Evolutionary conservation across 2,113 vertebrate genomes (phyloP).

Genomic region (Arenaria interpres): DNA sequence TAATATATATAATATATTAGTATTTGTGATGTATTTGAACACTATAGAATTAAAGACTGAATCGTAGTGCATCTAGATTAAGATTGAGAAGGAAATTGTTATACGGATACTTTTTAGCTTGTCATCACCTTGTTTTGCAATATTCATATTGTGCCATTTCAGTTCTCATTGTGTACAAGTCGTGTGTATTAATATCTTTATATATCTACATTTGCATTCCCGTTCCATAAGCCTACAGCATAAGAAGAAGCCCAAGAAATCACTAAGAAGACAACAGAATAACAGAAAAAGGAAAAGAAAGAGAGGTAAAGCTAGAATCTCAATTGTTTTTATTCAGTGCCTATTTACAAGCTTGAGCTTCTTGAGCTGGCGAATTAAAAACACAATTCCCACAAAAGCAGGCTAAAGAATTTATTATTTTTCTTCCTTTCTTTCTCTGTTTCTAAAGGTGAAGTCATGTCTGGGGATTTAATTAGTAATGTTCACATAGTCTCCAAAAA

Average conservation of each 20-base stretch:
- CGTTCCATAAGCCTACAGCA: background rate
- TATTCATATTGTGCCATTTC: background rate
- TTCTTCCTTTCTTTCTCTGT: no score
- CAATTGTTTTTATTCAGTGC: background rate
- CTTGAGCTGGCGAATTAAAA: background rate
- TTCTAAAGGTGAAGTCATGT: background rate
- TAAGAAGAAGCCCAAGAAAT: background rate
- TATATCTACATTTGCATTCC: background rate
- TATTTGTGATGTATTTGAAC: background rate
- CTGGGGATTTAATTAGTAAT: background rate
- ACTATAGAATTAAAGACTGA: background rate
- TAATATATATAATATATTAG: no score
- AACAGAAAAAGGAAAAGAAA: background rate
- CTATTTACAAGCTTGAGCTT: background rate
- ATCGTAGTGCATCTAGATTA: background rate
- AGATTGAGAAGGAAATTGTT: background rate
- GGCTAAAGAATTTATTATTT: background rate
- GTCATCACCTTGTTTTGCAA: background rate
- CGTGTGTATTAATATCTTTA: background rate
- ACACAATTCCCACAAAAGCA: background rate
- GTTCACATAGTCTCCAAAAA: background rate
- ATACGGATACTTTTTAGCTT: background rate
- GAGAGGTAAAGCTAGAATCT: background rate
- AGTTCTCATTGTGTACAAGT: background rate
- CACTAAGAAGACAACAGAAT: background rate